phyloP scores from a whole-genome alignment of 2,888 invertebrate species.

The Steinernema hermaphroditum region DNA sequence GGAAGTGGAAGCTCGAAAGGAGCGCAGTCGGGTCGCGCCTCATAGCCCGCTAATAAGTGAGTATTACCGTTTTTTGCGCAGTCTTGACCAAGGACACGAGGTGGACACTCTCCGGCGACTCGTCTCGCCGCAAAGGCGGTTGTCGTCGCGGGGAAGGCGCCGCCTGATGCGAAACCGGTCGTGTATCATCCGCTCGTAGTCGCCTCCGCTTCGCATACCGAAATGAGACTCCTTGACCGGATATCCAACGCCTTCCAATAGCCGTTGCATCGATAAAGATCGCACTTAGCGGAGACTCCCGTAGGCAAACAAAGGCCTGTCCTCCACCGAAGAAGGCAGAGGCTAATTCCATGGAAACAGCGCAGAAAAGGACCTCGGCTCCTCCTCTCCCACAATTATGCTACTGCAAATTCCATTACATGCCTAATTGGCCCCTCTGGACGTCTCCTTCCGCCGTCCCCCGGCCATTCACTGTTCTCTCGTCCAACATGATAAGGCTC shows the following conservation, averaged over 20 bases:
- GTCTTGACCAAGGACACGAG: not conserved
- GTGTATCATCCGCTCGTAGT: not conserved
- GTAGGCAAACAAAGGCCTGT: no score
- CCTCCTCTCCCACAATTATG: not conserved
- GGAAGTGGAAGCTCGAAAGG: not conserved
- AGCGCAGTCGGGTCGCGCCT: not conserved
- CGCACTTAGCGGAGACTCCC: no score
- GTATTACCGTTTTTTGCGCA: not conserved
- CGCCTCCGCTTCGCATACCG: not conserved
- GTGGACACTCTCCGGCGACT: constrained; percentile 1
- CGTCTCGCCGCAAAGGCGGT: constrained; percentile 6
- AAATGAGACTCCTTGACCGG: constrained; percentile 8
- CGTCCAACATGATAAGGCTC: not conserved
- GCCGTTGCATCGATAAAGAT: not conserved
- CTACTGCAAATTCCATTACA: not conserved
- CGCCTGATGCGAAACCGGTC: constrained; percentile 15
- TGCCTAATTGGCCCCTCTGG: not conserved
- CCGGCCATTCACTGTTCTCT: not conserved
- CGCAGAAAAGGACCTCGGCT: not conserved
- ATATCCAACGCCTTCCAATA: not conserved
- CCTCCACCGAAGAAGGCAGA: not conserved
- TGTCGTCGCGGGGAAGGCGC: not conserved
- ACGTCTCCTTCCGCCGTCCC: not conserved
- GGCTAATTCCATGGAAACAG: not conserved
- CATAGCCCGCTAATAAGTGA: not conserved